A percentile compares a stretch with the other conserved stretches of the same genome.
phyloP scores from a whole-genome alignment of 2,797 vertebrate genomes.

The Rhinogobio ventralis region DNA sequence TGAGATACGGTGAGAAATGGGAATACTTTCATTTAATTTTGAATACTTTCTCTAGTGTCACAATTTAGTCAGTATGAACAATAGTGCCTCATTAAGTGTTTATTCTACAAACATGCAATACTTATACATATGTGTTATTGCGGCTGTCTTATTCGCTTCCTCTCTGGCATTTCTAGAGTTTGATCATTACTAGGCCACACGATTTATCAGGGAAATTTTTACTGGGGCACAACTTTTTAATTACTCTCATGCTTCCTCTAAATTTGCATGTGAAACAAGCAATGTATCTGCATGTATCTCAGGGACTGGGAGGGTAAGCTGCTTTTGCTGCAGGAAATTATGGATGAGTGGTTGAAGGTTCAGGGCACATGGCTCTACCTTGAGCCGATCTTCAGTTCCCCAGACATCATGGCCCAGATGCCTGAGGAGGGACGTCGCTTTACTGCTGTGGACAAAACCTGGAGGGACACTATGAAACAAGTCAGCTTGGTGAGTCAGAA shows the following conservation, averaged over 20 bases:
- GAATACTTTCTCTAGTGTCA: neutral
- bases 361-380: constrained; percentile 90
- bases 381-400: constrained; percentile 90
- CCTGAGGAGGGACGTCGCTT: constrained; percentile 86
- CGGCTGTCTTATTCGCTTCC: neutral
- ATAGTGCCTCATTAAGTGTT: neutral
- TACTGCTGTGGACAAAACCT: constrained; percentile 84
- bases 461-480: constrained; percentile 85
- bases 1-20: constrained; percentile 80
- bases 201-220: neutral
- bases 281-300: constrained; percentile 25
- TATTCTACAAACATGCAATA: neutral
- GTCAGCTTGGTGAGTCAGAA: constrained; percentile 76
- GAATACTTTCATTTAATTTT: neutral
- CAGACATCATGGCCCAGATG: constrained; percentile 91
- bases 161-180: neutral
- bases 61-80: neutral
- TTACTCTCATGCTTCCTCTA: neutral
- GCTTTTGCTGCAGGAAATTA: constrained; percentile 86
- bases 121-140: neutral
- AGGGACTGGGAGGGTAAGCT: constrained; percentile 88
- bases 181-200: neutral
- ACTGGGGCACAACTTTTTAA: neutral
- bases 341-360: constrained; percentile 91
- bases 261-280: neutral